Evolutionary conservation across 2,888 invertebrate genomes (phyloP).

Genomic region (Trichogramma dendrolimi): DNA sequence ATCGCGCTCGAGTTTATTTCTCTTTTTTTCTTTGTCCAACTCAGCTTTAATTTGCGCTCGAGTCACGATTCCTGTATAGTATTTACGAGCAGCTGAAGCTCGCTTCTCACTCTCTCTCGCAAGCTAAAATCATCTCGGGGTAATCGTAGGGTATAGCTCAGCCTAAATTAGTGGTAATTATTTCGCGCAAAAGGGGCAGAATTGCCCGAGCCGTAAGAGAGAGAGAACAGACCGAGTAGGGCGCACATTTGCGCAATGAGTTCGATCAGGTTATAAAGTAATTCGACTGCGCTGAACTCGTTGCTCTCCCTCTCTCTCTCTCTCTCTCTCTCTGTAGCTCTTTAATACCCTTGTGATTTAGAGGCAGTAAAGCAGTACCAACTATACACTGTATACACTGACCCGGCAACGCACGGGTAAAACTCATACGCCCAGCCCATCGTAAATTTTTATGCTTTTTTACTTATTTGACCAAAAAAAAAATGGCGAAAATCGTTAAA

Average conservation of each 20-base stretch:
- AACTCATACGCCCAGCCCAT: neutral
- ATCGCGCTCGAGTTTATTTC: too few relatives aligned
- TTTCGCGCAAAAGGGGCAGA: neutral
- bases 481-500: neutral
- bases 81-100: neutral
- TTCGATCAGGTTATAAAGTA: constrained; percentile 8
- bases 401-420: neutral
- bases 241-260: constrained; percentile 11
- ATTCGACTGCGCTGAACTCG: neutral
- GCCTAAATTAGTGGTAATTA: constrained; percentile 22
- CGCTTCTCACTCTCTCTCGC: neutral
- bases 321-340: too few relatives aligned
- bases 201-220: neutral
- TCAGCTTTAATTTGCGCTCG: too few relatives aligned
- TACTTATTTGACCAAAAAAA: constrained; percentile 2
- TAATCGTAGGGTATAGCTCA: constrained; percentile 6
- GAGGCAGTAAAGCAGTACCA: constrained; percentile 3
- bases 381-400: too few relatives aligned
- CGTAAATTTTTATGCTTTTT: constrained; percentile 12
- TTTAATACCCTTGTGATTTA: constrained; percentile 14
- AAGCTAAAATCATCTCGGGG: constrained; percentile 20
- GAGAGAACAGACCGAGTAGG: constrained; percentile 2
- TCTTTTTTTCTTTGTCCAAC: too few relatives aligned
- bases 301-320: too few relatives aligned
- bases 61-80: too few relatives aligned